Conservation (phyloP, 2,113 vertebrate genomes). For the Reinhardtius hippoglossoides region DNA sequence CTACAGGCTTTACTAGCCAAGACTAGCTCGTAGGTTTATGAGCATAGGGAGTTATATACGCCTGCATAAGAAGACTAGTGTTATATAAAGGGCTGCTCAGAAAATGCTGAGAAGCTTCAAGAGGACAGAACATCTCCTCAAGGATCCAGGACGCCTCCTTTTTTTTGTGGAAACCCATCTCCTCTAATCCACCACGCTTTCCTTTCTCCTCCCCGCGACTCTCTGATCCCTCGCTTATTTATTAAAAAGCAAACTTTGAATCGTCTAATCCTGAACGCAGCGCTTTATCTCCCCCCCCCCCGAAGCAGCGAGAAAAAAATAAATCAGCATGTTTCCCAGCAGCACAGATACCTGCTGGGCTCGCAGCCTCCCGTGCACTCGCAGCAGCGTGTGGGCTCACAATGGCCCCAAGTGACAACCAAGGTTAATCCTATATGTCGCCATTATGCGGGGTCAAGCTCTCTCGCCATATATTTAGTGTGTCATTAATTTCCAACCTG, state of each 20-base stretch:
- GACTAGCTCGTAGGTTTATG: too few relatives aligned
- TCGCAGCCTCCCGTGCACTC: constrained; percentile 60
- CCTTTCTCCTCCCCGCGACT: constrained; percentile 47
- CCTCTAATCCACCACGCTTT: constrained; percentile 63
- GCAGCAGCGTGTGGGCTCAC: constrained; percentile 75
- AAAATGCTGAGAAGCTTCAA: too few relatives aligned
- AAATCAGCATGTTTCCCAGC: constrained; percentile 67
- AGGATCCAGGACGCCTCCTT: neutral
- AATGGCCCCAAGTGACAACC: constrained; percentile 82
- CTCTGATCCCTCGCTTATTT: constrained; percentile 66
- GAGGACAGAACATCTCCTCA: too few relatives aligned
- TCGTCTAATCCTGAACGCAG: constrained; percentile 81
- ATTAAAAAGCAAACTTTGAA: constrained; percentile 78
- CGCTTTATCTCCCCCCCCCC: constrained; percentile 61
- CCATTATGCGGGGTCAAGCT: constrained; percentile 86
- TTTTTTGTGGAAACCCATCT: neutral
- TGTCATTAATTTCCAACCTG: constrained; percentile 92
- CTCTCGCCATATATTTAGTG: constrained; percentile 84
- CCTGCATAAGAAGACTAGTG: too few relatives aligned
- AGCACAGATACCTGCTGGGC: constrained; percentile 63
- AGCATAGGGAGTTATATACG: too few relatives aligned
- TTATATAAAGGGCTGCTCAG: too few relatives aligned
- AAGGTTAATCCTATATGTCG: constrained; percentile 88
- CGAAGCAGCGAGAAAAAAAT: constrained; percentile 71
- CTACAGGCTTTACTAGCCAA: too few relatives aligned